Base-by-base conservation (phyloP, 2,797 vertebrate species). In the Enteromius fasciolatus region DNA sequence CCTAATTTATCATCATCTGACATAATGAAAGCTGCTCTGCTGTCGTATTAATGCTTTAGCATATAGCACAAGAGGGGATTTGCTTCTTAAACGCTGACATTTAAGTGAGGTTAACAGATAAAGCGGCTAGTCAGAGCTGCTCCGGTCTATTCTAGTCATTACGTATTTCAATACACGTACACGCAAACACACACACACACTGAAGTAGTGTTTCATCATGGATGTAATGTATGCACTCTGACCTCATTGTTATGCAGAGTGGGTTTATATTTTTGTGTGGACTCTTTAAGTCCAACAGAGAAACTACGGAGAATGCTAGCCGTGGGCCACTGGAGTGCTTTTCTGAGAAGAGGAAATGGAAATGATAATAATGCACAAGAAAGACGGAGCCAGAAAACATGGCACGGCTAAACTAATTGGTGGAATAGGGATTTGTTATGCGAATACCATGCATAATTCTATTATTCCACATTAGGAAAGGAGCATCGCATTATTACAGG, bases 201-300 rank as follows among this genome's bases (percentile, higher is more conserved):
- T 61, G 28, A 69, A 78, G 76, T 67, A 50, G 33, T 77, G 59
- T 73, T 82, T 84, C 66, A 72, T 74, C 67, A 61, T 12, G 3
- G 31, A 52, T 77, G 57, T 84, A 84, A 87, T 84, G 59, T 70
- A 85, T 87, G 84, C 84, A 87, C 83, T 87, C 80, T 73, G 85
- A 88, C 52, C 87, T 88, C 81, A 80, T 75, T 87, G 76, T 85
- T 75, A 88, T 88, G 83, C 88, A 64, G 86, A 85, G 89, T 86
- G 80, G 39, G 90, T 92, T 89, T 90, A 84, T 86, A 85, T 88
- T 76, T 76, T 73, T 69, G 81, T 83, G 83, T 78, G 61, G 74
- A 77, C 48, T 83, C 81, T 83, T 82, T 28, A 69, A 48, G 70
- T 67, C 36, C 68, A 81, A 84, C 54, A 78, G 48, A 79, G 76